phyloP scores from a whole-genome alignment of 2,113 vertebrate genomes.

The Gobio gobio region DNA sequence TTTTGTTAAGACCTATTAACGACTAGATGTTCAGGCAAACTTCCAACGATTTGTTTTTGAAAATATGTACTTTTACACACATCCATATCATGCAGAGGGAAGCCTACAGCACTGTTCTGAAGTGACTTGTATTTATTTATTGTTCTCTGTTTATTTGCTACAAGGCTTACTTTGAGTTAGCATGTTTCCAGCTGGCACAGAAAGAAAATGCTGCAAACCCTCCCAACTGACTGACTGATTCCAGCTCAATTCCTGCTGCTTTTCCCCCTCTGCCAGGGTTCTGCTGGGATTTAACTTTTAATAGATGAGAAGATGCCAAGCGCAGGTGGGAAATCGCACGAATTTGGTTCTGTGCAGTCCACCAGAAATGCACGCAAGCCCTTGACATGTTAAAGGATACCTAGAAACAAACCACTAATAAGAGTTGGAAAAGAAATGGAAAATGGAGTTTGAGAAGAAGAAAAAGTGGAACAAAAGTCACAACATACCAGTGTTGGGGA shows the following conservation, averaged over 20 bases:
- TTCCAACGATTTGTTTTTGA: background rate
- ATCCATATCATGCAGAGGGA: background rate
- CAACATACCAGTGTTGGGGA: background rate
- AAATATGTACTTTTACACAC: background rate
- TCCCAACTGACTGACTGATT: constrained; percentile 47
- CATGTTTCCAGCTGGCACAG: constrained; percentile 11
- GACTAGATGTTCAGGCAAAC: background rate
- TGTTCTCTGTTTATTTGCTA: constrained; percentile 9
- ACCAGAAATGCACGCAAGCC: constrained; percentile 56
- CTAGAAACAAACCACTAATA: background rate
- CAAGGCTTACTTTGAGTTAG: constrained; percentile 18
- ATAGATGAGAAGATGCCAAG: constrained; percentile 55
- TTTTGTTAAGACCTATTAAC: background rate
- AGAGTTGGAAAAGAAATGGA: background rate
- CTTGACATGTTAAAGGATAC: constrained; percentile 36
- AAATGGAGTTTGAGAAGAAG: background rate
- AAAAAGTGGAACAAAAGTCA: background rate
- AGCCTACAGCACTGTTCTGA: background rate
- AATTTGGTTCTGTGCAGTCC: constrained; percentile 61
- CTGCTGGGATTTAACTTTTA: constrained; percentile 61
- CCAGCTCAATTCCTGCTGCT: constrained; percentile 44
- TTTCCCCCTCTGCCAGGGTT: constrained; percentile 41
- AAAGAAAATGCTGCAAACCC: constrained; percentile 10
- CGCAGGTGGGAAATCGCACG: constrained; percentile 56
- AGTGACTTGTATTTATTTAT: constrained; percentile 22